A percentile compares a stretch with the other conserved stretches of the same genome.
phyloP scores from a whole-genome alignment of 2,888 invertebrate genomes.

The Rapana venosa region DNA sequence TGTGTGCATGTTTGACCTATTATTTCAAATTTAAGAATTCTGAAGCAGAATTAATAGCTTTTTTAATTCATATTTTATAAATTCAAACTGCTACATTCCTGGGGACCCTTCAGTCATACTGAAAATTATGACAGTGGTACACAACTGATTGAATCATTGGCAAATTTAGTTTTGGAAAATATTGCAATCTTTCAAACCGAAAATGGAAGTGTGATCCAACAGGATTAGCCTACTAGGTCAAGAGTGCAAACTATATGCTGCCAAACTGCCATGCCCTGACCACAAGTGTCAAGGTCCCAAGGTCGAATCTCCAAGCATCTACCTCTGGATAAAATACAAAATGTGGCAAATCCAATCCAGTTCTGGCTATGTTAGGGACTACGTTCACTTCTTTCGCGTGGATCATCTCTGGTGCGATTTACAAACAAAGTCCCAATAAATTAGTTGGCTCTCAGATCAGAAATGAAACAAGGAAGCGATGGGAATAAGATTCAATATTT shows the following conservation, averaged over 20 bases:
- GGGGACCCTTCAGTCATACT: too few relatives aligned
- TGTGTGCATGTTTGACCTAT: too few relatives aligned
- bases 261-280: constrained; percentile 10
- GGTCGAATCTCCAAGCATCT: constrained; percentile 11
- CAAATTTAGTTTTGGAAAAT: neutral
- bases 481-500: constrained; percentile 1
- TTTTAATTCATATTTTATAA: too few relatives aligned
- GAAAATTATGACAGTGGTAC: too few relatives aligned
- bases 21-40: too few relatives aligned
- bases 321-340: neutral
- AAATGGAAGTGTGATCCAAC: neutral
- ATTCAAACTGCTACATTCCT: too few relatives aligned
- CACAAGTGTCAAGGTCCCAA: constrained; percentile 41
- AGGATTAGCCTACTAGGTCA: neutral
- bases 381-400: neutral
- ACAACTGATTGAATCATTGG: neutral
- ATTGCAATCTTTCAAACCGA: neutral
- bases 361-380: neutral
- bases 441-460: neutral
- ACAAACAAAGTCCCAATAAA: neutral
- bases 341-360: neutral
- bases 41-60: too few relatives aligned
- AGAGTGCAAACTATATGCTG: neutral
- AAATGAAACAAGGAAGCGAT: constrained; percentile 46
- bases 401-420: neutral